Percentiles rank a stretch among this genome's conserved stretches.
Evolutionary conservation across 2,797 vertebrate genomes (phyloP).

Genomic region (Tauraco hartlaubi): DNA sequence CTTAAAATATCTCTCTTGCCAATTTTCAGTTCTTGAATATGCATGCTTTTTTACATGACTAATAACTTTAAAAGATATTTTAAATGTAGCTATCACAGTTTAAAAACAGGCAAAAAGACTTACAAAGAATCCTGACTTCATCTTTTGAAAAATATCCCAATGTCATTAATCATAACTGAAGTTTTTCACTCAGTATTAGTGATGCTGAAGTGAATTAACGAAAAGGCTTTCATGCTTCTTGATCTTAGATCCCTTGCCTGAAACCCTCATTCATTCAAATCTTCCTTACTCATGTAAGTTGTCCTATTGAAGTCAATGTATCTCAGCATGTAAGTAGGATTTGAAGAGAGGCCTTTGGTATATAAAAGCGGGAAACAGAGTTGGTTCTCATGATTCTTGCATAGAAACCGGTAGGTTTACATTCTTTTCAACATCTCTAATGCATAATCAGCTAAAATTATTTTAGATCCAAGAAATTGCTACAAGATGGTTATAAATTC

Average conservation of each 20-base stretch:
- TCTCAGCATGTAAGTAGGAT: constrained; percentile 24
- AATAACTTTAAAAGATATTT: background rate
- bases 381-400: constrained; percentile 33
- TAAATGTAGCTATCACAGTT: background rate
- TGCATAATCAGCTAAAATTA: constrained; percentile 70
- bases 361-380: constrained; percentile 6
- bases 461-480: constrained; percentile 73
- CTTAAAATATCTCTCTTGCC: background rate
- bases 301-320: constrained; percentile 38
- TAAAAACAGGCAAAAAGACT: background rate
- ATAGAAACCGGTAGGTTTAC: constrained; percentile 57
- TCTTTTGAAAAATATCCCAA: background rate
- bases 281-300: constrained; percentile 25
- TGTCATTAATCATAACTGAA: constrained; percentile 43
- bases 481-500: constrained; percentile 82
- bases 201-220: constrained; percentile 58
- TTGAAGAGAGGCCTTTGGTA: constrained; percentile 37
- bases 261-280: constrained; percentile 16
- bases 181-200: constrained; percentile 47
- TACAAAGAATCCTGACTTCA: background rate
- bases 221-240: constrained; percentile 62
- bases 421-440: constrained; percentile 68
- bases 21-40: background rate
- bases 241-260: constrained; percentile 32
- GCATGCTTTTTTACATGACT: background rate